Evolutionary conservation across 1,140 invertebrate species (phyloP), one percentile per base, ranked within the genome.

Genomic region (Chlorops oryzae): DNA sequence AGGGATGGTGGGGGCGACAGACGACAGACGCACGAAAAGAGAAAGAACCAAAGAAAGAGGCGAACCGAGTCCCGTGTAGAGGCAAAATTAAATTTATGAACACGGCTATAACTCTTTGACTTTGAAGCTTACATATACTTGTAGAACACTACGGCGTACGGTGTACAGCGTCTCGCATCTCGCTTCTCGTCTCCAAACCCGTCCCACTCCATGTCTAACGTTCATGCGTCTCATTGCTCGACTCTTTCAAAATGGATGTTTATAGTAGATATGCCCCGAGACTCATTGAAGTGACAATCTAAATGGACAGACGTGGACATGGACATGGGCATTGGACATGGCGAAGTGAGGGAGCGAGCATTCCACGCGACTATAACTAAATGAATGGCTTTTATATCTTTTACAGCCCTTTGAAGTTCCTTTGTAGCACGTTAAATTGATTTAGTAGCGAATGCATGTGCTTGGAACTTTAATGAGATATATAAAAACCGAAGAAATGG

Each of bases 31-130:
- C n/a, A n/a, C n/a, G n/a, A n/a, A n/a, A n/a, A n/a, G n/a, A n/a
- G n/a, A n/a, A n/a, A n/a, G n/a, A n/a, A n/a, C n/a, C n/a, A n/a
- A n/a, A n/a, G n/a, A n/a, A n/a, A n/a, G n/a, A n/a, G n/a, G n/a
- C n/a, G n/a, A n/a, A n/a, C n/a, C n/a, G n/a, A n/a, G n/a, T n/a
- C n/a, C n/a, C n/a, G n/a, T n/a, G 12, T 32, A 37, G 34, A 28
- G 45, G 34, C 23, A 28, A 32, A 25, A 23, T 47, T 47, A 35
- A 47, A 47, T 47, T 47, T 47, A 47, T 47, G 45, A 37, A 24
- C 45, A 47, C 34, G 45, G 21, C 24, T 34, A 47, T 47, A 47
- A 47, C 45, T 47, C 45, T 47, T 47, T 47, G 27, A 47, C 32
- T 47, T 47, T 35, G 10, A n/a, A n/a, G n/a, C n/a, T n/a, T n/a